phyloP scores from a whole-genome alignment of 2,797 vertebrate genomes.

The Bradypodion pumilum region DNA sequence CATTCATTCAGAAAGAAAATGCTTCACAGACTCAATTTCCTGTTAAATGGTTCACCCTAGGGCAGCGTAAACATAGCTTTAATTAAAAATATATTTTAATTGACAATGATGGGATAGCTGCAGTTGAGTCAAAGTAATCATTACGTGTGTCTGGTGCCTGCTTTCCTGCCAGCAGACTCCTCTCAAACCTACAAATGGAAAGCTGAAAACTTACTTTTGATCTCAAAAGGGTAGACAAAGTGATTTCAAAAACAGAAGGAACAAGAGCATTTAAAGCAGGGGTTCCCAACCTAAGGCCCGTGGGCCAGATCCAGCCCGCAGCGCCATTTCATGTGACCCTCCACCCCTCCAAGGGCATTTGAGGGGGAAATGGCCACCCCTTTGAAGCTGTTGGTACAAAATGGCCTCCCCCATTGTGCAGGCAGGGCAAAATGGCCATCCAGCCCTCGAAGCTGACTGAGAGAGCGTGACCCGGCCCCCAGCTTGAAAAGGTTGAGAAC shows the following conservation, averaged over 20 bases:
- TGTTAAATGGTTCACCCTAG: conserved; percentile 11
- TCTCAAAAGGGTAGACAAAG: conserved; percentile 63
- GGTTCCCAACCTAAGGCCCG: too few species aligned
- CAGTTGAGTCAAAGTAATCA: conserved; percentile 21
- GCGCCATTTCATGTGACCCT: too few species aligned
- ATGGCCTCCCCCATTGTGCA: too few species aligned
- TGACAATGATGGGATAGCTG: conserved; percentile 7
- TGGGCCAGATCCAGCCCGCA: too few species aligned
- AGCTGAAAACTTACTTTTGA: conserved; percentile 60
- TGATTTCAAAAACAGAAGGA: conserved; percentile 37
- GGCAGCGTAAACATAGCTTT: conserved; percentile 32
- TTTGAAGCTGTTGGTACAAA: too few species aligned
- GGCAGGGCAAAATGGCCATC: too few species aligned
- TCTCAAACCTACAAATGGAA: conserved; percentile 15
- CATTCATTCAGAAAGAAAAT: conserved; percentile 2
- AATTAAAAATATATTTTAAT: conserved; percentile 38
- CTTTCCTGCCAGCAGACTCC: conserved; percentile 21
- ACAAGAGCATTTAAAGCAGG: too few species aligned
- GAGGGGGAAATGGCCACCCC: too few species aligned
- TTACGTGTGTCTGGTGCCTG: background rate
- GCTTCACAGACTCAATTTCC: conserved; percentile 29
- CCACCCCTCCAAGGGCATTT: too few species aligned
- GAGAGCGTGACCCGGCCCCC: too few species aligned
- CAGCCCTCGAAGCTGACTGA: too few species aligned
- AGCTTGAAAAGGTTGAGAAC: too few species aligned